Percentiles rank a stretch among this genome's conserved stretches.
These are phyloP conservation scores for Ephydatia muelleri DNA, from an alignment of 37 sponge, comb jelly and placozoan genomes.

Conservation along the genomic window DNA sequence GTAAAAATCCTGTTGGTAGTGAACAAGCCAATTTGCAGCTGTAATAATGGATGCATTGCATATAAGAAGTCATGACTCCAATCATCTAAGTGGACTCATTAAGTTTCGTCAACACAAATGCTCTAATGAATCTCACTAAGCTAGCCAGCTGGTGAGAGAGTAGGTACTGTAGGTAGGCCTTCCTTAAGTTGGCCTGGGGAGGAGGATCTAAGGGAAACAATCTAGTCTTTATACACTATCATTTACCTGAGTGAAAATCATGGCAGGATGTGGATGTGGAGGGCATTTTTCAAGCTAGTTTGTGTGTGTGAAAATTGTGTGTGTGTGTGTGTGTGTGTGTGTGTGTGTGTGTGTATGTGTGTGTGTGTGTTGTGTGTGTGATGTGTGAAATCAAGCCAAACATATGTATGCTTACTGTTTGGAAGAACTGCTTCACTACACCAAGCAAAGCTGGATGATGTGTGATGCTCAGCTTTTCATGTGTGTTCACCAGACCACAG, in stretches of 20 bases:
- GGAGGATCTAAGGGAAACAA: background rate
- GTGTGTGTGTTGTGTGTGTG: background rate
- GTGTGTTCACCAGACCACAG: background rate
- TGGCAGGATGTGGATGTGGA: background rate
- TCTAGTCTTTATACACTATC: background rate
- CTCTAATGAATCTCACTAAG: constrained; percentile 18
- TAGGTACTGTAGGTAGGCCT: constrained; percentile 38
- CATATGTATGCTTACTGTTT: constrained; percentile 1
- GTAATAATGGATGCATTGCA: too few relatives aligned
- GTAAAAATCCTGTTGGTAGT: background rate
- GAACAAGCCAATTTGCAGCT: too few relatives aligned
- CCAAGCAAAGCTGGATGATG: constrained; percentile 47
- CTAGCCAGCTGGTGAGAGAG: constrained; percentile 17
- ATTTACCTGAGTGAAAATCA: background rate
- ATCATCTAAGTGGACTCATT: background rate
- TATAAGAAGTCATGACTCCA: background rate
- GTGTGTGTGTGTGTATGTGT: background rate
- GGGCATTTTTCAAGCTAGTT: background rate
- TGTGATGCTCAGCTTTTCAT: constrained; percentile 31
- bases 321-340: background rate
- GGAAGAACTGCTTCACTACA: constrained; percentile 33
- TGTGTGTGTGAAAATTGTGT: background rate
- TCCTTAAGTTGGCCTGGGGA: constrained; percentile 5
- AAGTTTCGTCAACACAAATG: constrained; percentile 12
- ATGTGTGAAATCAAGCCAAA: background rate